Evolutionary conservation across 2,888 invertebrate genomes (phyloP).

Genomic region (Steinernema carpocapsae): DNA sequence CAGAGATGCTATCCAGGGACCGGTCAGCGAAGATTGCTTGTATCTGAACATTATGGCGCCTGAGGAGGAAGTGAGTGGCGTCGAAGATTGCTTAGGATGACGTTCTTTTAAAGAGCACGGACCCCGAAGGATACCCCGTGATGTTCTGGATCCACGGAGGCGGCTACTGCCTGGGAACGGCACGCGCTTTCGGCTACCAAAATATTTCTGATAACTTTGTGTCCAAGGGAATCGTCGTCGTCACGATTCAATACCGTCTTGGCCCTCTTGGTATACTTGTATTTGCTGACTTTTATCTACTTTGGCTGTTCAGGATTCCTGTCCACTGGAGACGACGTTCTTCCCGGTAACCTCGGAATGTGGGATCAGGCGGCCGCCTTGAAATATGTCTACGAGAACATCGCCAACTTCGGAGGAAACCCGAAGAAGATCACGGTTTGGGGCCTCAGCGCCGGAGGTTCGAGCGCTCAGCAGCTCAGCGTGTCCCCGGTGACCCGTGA

Average conservation of each 20-base stretch:
- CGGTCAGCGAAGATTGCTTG: conserved; percentile 45
- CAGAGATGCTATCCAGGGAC: conserved; percentile 26
- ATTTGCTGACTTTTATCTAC: no score
- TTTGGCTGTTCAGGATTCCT: conserved; percentile 42
- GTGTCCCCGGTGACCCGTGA: conserved; percentile 43
- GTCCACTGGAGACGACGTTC: conserved; percentile 43
- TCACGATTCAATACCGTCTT: conserved; percentile 48
- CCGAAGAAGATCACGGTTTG: conserved; percentile 46
- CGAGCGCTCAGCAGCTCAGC: conserved; percentile 36
- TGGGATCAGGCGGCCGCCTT: conserved; percentile 49
- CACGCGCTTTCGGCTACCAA: conserved; percentile 34
- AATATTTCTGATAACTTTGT: conserved; percentile 43
- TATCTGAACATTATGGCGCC: conserved; percentile 47
- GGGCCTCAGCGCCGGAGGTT: conserved; percentile 47
- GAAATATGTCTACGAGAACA: conserved; percentile 44
- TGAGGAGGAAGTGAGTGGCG: conserved; percentile 17
- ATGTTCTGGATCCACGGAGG: conserved; percentile 46
- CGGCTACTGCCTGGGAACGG: conserved; percentile 41
- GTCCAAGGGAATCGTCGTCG: conserved; percentile 45
- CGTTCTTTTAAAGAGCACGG: not conserved
- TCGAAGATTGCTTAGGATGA: not conserved
- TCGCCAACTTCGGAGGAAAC: conserved; percentile 46
- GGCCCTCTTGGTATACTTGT: conserved; percentile 41
- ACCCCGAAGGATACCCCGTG: conserved; percentile 38
- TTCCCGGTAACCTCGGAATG: conserved; percentile 50